Base-by-base conservation (phyloP, 64 coral and sea anemone genomes). In the Acropora tenuis region DNA sequence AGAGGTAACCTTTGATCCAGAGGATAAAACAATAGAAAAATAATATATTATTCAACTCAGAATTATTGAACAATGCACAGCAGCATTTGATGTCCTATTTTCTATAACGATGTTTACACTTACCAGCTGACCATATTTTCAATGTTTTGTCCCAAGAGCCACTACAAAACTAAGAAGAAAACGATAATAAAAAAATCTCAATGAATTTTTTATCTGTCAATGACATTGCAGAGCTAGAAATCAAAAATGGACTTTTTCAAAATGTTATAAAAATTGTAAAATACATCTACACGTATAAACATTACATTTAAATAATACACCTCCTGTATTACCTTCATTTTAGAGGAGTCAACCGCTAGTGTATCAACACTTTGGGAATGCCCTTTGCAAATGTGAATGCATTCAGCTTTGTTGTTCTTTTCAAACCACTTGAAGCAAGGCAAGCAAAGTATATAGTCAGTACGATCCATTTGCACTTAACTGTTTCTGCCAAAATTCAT, bases 121-220 rank as follows among this genome's bases (percentile, higher is more conserved):
- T 50, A 99, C 97, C 97, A 92, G 91, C 88, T 9, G 97, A 99
- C 97, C 97, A 99, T 45, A 99, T 43, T 72, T 99, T 99, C 43
- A 99, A 71, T 86, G 94, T 96, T 90, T 96, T 99, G 65, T 99
- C 97, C 97, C 97, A 99, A 6, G 97, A 99, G 50, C 97, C 91
- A 85, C 94, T 99, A 72, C 97, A 96, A 80, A 99, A 96, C 97
- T 99, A 82, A 89, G 67, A 7, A 20, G 43, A 18, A 74, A 88
- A 2, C 75, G 18, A 89, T 19, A 12, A 69, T 17, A 66, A 85
- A 49, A 8, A 55, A 30, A 30, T 30, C 30, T 30, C 30, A 30
- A 30, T 30, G 30, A 30, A 30, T 30, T 30, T 30, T 30, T 30
- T 30, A 30, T 30, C 30, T 30, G 30, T 30, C 30, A 30, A 30